Conservation (phyloP, 2,888 invertebrate species). For the Lycaena phlaeas region DNA sequence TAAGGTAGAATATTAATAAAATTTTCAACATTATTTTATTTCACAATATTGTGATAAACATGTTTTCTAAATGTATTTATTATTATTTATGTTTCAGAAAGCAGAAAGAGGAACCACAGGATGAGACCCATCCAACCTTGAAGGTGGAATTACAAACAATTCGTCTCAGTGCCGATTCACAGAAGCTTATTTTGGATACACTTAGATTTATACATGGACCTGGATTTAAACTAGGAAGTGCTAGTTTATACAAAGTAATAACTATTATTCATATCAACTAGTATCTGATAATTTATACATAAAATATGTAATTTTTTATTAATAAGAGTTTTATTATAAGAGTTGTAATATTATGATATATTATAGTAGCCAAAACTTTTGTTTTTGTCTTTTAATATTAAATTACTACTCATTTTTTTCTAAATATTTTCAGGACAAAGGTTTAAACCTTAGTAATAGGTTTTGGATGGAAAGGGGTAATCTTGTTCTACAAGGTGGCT, state of each 20-base stretch:
- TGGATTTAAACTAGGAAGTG: slow-evolving; percentile 72
- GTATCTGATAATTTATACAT: too few relatives aligned
- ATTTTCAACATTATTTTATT: slow-evolving; percentile 14
- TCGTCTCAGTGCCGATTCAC: slow-evolving; percentile 77
- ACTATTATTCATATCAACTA: too few relatives aligned
- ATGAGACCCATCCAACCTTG: slow-evolving; percentile 64
- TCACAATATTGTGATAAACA: slow-evolving; percentile 20
- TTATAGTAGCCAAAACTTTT: too few relatives aligned
- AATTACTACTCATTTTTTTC: too few relatives aligned
- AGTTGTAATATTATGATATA: too few relatives aligned
- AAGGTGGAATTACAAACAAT: slow-evolving; percentile 85
- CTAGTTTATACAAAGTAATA: slow-evolving; percentile 73
- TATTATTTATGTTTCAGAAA: slow-evolving; percentile 33
- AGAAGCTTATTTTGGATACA: slow-evolving; percentile 82
- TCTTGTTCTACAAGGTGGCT: slow-evolving; percentile 80
- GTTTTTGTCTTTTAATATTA: too few relatives aligned
- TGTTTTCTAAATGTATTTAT: background rate
- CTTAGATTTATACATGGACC: slow-evolving; percentile 83
- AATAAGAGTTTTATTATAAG: too few relatives aligned
- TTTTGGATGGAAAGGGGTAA: slow-evolving; percentile 86
- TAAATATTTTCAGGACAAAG: slow-evolving; percentile 72
- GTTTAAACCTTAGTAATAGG: slow-evolving; percentile 77
- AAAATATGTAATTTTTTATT: too few relatives aligned
- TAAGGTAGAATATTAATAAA: slow-evolving; percentile 48
- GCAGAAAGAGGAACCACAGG: slow-evolving; percentile 53